Evolutionary conservation across 1,140 invertebrate species (phyloP).

Genomic region (Sycophaga agraensis): DNA sequence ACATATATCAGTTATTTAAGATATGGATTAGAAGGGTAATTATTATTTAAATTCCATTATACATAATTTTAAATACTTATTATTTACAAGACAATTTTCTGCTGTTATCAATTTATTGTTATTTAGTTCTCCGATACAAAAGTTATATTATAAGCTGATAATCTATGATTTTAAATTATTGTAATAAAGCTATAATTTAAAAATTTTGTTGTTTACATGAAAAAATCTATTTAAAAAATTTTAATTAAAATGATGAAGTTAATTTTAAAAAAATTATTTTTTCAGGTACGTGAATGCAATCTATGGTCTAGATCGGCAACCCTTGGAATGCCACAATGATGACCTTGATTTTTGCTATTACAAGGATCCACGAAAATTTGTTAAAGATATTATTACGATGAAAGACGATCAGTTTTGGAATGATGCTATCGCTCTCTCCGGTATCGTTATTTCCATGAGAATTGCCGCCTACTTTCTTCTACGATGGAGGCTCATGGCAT

Average conservation of each 20-base stretch:
- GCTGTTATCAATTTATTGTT: too few relatives aligned
- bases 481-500: constrained; percentile 72
- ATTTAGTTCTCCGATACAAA: too few relatives aligned
- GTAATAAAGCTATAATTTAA: too few relatives aligned
- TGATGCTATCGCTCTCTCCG: constrained; percentile 73
- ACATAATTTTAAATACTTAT: not conserved
- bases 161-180: too few relatives aligned
- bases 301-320: constrained; percentile 73
- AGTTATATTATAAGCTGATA: too few relatives aligned
- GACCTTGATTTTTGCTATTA: constrained; percentile 70
- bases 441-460: constrained; percentile 73
- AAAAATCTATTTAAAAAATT: too few relatives aligned
- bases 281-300: constrained; percentile 69
- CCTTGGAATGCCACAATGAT: constrained; percentile 62
- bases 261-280: too few relatives aligned
- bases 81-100: too few relatives aligned
- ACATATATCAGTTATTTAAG: constrained; percentile 84
- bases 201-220: too few relatives aligned
- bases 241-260: too few relatives aligned
- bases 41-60: not conserved
- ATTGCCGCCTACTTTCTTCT: constrained; percentile 77
- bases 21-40: constrained; percentile 81
- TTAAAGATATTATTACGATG: constrained; percentile 81
- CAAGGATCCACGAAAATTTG: constrained; percentile 71
- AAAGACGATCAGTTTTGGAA: constrained; percentile 78